phyloP scores from a whole-genome alignment of 1,140 invertebrate genomes.

The Melanaphis sacchari region DNA sequence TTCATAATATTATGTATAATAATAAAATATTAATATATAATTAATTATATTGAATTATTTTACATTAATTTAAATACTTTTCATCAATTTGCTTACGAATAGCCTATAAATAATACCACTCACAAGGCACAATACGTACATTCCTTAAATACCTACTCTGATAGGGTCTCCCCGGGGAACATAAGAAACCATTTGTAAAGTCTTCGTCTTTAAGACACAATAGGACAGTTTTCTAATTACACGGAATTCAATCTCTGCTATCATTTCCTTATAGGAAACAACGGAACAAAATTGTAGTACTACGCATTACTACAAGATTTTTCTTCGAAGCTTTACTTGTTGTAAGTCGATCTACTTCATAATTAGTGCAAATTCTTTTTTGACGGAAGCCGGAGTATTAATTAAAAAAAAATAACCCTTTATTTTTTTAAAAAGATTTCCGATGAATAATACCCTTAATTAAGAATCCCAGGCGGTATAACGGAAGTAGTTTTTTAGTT shows the following conservation, averaged over 20 bases:
- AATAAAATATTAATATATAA: neutral
- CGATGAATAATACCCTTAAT: slow-evolving; percentile 30
- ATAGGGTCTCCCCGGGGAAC: neutral
- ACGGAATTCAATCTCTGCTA: neutral
- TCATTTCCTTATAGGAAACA: neutral
- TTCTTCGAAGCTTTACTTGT: neutral
- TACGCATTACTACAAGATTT: neutral
- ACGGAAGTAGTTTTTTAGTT: neutral
- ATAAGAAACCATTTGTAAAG: neutral
- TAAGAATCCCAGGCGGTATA: neutral
- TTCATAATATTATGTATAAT: neutral
- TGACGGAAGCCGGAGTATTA: neutral
- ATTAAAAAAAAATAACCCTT: slow-evolving; percentile 44
- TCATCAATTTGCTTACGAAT: neutral
- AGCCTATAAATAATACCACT: neutral
- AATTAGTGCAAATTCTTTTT: slow-evolving; percentile 24
- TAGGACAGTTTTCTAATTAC: slow-evolving; percentile 34
- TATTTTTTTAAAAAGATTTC: neutral
- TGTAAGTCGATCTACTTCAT: slow-evolving; percentile 37
- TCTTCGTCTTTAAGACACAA: neutral
- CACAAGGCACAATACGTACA: neutral
- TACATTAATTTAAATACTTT: neutral
- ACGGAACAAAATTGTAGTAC: neutral
- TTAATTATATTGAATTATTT: neutral
- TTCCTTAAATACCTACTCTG: neutral